Percentiles rank a stretch among this genome's conserved stretches.
Conservation (phyloP, 2,113 vertebrate genomes). For the Psammodynastes pulverulentus region DNA sequence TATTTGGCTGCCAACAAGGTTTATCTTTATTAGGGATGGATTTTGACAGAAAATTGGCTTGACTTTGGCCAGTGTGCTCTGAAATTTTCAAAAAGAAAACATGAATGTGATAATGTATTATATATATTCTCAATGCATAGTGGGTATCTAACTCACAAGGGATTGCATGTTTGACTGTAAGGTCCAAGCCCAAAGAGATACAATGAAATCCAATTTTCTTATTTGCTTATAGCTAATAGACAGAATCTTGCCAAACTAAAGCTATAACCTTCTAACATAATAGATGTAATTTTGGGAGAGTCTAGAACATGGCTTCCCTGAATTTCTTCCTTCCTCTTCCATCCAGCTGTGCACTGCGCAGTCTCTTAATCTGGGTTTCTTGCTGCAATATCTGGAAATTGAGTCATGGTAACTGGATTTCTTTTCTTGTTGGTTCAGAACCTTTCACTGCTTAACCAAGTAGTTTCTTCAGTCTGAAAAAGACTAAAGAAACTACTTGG, state of each 20-base stretch:
- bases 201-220: not conserved
- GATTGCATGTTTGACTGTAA: not conserved
- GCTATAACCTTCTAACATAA: not conserved
- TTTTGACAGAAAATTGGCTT: not conserved
- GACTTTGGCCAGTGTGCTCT: not conserved
- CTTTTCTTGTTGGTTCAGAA: not conserved
- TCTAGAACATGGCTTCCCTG: not conserved
- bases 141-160: not conserved
- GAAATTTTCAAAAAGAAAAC: not conserved
- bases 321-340: not conserved
- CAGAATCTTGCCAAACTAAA: not conserved
- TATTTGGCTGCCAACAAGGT: conserved; percentile 43
- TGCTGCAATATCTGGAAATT: not conserved
- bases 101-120: too few relatives aligned
- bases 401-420: not conserved
- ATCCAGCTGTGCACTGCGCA: not conserved
- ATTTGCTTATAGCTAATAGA: not conserved
- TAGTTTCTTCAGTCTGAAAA: not conserved
- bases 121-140: not conserved
- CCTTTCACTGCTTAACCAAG: not conserved
- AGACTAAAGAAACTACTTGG: not conserved
- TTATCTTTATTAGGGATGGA: conserved; percentile 51
- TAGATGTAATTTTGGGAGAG: not conserved
- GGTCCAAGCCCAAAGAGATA: not conserved
- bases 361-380: not conserved